Evolutionary conservation across 2,888 invertebrate genomes (phyloP).

Genomic region (Tenthredo amoena): DNA sequence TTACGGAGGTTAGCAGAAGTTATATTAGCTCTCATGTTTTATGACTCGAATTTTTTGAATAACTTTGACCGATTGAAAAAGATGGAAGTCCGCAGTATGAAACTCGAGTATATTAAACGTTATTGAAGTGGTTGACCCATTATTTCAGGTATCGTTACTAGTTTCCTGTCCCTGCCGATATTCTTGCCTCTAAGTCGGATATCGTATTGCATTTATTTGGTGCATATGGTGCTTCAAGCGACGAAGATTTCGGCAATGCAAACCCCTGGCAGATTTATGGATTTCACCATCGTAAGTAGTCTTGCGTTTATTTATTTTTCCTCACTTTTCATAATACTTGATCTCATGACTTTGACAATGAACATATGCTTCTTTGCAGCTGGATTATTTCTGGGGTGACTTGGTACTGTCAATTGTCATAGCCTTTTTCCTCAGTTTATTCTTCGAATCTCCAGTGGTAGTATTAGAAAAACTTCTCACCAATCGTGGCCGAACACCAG

Average conservation of each 20-base stretch:
- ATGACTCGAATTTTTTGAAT: not conserved
- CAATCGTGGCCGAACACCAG: not conserved
- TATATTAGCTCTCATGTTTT: not conserved
- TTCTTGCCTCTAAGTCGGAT: constrained; percentile 77
- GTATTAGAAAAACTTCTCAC: constrained; percentile 54
- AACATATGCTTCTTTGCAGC: constrained; percentile 32
- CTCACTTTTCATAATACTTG: not conserved
- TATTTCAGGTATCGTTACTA: constrained; percentile 79
- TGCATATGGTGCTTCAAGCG: constrained; percentile 13
- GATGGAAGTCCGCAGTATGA: constrained; percentile 54
- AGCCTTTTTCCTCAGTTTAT: constrained; percentile 54
- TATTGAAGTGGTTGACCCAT: constrained; percentile 53
- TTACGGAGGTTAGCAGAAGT: constrained; percentile 76
- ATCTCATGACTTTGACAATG: not conserved
- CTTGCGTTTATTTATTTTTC: not conserved
- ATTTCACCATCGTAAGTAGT: not conserved
- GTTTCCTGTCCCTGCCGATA: constrained; percentile 79
- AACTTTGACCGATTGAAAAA: constrained; percentile 31
- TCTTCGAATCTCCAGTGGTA: constrained; percentile 57
- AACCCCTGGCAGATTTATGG: not conserved
- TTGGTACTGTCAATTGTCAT: constrained; percentile 46
- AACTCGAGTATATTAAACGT: constrained; percentile 59
- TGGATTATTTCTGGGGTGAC: constrained; percentile 53
- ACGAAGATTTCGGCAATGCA: not conserved
- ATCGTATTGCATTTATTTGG: constrained; percentile 66